Conservation (phyloP, 1,140 invertebrate species). For the Diprion similis region DNA sequence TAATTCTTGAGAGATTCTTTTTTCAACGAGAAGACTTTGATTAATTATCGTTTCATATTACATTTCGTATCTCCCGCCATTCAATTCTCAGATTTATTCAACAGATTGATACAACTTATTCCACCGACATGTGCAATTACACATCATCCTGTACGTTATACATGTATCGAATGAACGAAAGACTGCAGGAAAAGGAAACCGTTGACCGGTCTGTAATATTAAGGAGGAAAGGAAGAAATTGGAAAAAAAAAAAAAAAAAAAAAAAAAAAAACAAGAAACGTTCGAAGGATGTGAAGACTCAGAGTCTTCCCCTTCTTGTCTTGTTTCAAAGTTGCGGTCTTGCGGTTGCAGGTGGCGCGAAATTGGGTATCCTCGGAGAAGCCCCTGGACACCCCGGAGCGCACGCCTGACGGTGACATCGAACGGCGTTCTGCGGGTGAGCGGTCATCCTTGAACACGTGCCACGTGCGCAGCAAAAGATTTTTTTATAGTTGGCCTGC, state of each 20-base stretch:
- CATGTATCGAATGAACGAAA: no score
- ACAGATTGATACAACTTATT: no score
- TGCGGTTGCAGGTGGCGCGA: conserved; percentile 52
- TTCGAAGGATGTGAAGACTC: conserved; percentile 33
- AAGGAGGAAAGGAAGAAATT: no score
- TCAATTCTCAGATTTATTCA: no score
- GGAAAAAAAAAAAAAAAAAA: no score
- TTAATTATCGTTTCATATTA: neutral
- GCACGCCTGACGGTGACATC: conserved; percentile 46
- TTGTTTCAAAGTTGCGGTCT: conserved; percentile 26
- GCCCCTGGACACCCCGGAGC: conserved; percentile 56
- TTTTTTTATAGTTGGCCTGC: no score
- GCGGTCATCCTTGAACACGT: conserved; percentile 5
- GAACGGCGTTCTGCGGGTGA: conserved; percentile 60
- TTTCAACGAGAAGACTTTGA: neutral
- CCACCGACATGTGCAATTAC: no score
- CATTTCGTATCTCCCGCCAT: neutral
- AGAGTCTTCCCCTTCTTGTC: conserved; percentile 33
- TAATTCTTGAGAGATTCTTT: neutral
- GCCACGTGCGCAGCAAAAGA: no score
- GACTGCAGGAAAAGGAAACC: no score
- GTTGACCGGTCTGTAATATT: no score
- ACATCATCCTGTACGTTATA: no score
- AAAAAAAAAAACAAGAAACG: conserved; percentile 20
- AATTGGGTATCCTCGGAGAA: conserved; percentile 62